phyloP scores from a whole-genome alignment of 1,140 invertebrate species.

The Zelostemma sp. region DNA sequence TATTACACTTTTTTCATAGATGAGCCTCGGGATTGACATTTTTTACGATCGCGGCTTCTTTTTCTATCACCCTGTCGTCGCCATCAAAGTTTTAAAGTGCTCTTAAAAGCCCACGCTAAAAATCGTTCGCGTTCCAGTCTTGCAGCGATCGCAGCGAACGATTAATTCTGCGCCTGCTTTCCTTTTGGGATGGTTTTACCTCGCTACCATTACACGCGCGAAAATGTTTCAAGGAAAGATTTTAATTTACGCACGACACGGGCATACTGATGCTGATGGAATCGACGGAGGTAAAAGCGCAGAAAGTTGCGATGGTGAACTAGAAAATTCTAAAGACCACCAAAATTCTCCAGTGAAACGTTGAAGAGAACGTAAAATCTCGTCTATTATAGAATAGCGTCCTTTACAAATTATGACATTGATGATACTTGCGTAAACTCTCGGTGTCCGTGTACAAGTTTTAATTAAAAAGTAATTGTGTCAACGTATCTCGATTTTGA shows the following conservation, averaged over 20 bases:
- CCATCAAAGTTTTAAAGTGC: constrained; percentile 46
- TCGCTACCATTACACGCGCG: constrained; percentile 13
- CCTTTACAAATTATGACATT: too few species aligned
- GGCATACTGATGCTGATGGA: constrained; percentile 11
- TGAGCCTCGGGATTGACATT: constrained; percentile 16
- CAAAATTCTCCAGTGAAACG: too few species aligned
- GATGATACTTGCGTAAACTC: too few species aligned
- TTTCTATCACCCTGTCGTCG: constrained; percentile 31
- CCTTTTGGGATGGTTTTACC: constrained; percentile 22
- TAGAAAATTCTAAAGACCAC: not conserved
- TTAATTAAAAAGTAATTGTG: too few species aligned
- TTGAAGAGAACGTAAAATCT: too few species aligned
- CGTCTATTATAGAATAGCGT: too few species aligned
- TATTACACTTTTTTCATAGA: constrained; percentile 4
- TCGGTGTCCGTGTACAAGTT: too few species aligned
- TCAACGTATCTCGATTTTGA: too few species aligned
- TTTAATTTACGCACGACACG: constrained; percentile 15
- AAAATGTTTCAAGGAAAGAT: constrained; percentile 16
- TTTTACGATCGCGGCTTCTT: constrained; percentile 32
- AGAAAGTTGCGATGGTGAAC: not conserved
- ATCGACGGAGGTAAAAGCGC: constrained; percentile 7
- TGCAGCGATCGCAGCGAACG: constrained; percentile 18
- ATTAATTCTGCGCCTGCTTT: constrained; percentile 32
- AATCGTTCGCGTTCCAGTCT: constrained; percentile 34
- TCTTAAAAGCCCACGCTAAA: constrained; percentile 35